Percentiles rank a stretch among this genome's conserved stretches.
Evolutionary conservation across 2,113 vertebrate species (phyloP).

Genomic region (Leptodactylus fuscus): DNA sequence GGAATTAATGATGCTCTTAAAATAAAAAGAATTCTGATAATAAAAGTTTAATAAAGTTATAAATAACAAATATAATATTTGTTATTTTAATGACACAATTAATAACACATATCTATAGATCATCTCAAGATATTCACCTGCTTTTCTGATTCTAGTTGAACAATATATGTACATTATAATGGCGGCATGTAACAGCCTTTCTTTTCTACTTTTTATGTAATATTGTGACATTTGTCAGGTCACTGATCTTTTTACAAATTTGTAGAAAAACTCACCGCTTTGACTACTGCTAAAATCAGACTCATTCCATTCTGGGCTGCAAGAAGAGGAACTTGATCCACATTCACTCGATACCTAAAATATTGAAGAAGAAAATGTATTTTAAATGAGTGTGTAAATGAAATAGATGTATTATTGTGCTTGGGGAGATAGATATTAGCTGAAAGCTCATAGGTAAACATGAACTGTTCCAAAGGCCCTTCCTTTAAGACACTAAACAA

Average conservation of each 20-base stretch:
- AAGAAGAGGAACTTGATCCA: slow-evolving; percentile 88
- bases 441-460: too few species aligned
- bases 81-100: neutral
- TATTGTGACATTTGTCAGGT: neutral
- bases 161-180: neutral
- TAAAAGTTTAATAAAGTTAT: too few species aligned
- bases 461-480: too few species aligned
- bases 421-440: too few species aligned
- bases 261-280: slow-evolving; percentile 75
- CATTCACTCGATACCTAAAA: slow-evolving; percentile 86
- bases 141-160: neutral
- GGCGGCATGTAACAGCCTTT: neutral
- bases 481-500: too few species aligned
- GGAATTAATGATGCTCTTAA: too few species aligned
- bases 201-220: too few species aligned
- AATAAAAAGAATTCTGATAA: too few species aligned
- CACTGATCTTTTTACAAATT: neutral
- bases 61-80: too few species aligned
- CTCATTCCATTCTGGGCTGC: slow-evolving; percentile 94
- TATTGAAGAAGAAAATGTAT: slow-evolving; percentile 7
- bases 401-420: neutral
- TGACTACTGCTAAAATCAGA: slow-evolving; percentile 85
- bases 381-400: neutral
- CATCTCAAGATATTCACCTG: neutral
- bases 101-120: neutral